Percentiles rank a stretch among this genome's conserved stretches.
Evolutionary conservation across 2,113 vertebrate species (phyloP).

Genomic region (Suncus etruscus): DNA sequence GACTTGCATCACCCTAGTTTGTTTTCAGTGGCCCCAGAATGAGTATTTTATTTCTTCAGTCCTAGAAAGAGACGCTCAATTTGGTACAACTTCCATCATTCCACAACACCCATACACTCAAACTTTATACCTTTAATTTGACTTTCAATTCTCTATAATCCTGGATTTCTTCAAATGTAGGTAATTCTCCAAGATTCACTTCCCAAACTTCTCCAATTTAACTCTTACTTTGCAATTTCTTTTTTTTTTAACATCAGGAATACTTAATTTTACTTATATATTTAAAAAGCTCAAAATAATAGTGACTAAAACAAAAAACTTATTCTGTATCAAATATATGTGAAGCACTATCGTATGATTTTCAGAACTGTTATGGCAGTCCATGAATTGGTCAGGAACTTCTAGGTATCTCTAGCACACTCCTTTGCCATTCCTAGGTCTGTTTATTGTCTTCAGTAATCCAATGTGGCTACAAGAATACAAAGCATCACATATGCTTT

Average conservation of each 20-base stretch:
- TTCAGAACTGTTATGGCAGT: background rate
- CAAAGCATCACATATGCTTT: background rate
- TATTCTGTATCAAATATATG: background rate
- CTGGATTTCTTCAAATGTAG: slow-evolving; percentile 15
- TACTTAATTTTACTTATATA: background rate
- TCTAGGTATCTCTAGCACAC: background rate
- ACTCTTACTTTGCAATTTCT: background rate
- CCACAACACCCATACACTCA: background rate
- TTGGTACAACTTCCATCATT: background rate
- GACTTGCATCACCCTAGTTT: background rate
- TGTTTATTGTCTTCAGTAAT: background rate
- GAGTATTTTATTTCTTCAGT: background rate
- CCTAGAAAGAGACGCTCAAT: slow-evolving; percentile 24
- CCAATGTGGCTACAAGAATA: background rate
- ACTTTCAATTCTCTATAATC: background rate
- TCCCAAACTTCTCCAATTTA: background rate
- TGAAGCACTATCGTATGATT: background rate
- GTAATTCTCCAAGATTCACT: background rate
- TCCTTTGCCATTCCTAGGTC: background rate
- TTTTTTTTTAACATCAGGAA: background rate
- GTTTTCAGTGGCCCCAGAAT: background rate
- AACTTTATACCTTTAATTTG: background rate
- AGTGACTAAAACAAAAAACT: background rate
- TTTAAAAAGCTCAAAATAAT: background rate
- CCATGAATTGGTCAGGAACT: background rate